Percentiles rank a stretch among this genome's conserved stretches.
Conservation (phyloP, 1,140 invertebrate genomes). For the Hestina assimilis region DNA sequence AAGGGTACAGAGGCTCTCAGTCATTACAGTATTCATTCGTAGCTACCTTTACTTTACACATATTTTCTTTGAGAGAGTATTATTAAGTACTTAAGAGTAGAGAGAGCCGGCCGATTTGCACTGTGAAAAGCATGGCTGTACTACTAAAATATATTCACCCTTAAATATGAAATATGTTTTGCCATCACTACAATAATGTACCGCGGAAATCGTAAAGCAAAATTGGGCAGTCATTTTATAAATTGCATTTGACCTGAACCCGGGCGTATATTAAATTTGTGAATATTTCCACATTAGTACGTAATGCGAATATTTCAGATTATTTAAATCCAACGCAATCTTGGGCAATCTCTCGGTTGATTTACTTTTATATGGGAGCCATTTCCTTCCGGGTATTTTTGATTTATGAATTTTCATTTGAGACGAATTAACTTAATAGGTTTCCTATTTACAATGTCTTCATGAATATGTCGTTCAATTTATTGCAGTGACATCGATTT, state of each 20-base stretch:
- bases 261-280: conserved; percentile 13
- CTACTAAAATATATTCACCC: not conserved
- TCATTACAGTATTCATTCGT: too few relatives aligned
- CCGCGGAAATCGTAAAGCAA: conserved; percentile 46
- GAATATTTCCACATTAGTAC: conserved; percentile 12
- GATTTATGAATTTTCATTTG: not conserved
- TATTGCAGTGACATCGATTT: too few relatives aligned
- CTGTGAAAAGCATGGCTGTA: too few relatives aligned
- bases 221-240: conserved; percentile 60
- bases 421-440: too few relatives aligned
- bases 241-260: conserved; percentile 51
- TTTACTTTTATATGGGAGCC: conserved; percentile 13
- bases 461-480: too few relatives aligned
- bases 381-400: not conserved
- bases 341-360: conserved; percentile 3
- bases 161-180: not conserved
- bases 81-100: too few relatives aligned
- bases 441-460: too few relatives aligned
- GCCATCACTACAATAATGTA: conserved; percentile 13
- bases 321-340: conserved; percentile 7
- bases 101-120: too few relatives aligned
- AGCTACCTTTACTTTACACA: too few relatives aligned
- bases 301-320: conserved; percentile 7
- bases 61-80: too few relatives aligned
- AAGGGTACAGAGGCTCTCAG: too few relatives aligned